Base-by-base conservation (phyloP, 2,888 invertebrate genomes). In the Tinea pellionella region DNA sequence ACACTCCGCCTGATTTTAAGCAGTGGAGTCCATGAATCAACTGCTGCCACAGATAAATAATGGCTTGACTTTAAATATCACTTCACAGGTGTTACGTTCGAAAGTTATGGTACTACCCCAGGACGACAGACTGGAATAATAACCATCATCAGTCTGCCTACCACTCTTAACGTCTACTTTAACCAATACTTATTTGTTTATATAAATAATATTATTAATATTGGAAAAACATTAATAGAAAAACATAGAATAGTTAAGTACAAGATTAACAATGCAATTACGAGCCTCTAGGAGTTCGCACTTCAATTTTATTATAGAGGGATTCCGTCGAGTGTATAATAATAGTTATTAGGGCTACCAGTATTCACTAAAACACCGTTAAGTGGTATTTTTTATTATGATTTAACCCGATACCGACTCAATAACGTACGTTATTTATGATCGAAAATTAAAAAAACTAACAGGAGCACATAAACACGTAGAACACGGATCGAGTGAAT, bases 261-360 rank as follows among this genome's bases (percentile, higher is more conserved):
- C n/a, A 8, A 24, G n/a, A 24, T 53, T 53, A 24, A 53, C 53
- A 24, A 53, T 24, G 16, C 18, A 53, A 24, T 51, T 15, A 51
- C 6, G 13, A 18, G 51, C 18, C 16, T 51, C 8, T 18, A 15
- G 4, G 51, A 51, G 51, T 51, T 24, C 53, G 67, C 68, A 68
- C 69, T 68, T 67, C 69, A 69, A 65, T 71, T 76, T 73, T 76
- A 76, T 78, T 70, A 59, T 42, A 15, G 68, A 69, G 73, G 78
- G 78, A 78, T 81, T 80, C 78, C 74, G 78, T 80, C 75, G 76
- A 76, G 78, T 74, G 72, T 68, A 74, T 84, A 85, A 85, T 85
- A 82, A 85, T 78, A 84, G 84, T 83, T 81, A 86, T 86, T 86
- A 76, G 70, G 70, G 78, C 74, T 77, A 78, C 79, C 71, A 68